Conservation (phyloP, 2,113 vertebrate genomes). For the Platysternon megacephalum region DNA sequence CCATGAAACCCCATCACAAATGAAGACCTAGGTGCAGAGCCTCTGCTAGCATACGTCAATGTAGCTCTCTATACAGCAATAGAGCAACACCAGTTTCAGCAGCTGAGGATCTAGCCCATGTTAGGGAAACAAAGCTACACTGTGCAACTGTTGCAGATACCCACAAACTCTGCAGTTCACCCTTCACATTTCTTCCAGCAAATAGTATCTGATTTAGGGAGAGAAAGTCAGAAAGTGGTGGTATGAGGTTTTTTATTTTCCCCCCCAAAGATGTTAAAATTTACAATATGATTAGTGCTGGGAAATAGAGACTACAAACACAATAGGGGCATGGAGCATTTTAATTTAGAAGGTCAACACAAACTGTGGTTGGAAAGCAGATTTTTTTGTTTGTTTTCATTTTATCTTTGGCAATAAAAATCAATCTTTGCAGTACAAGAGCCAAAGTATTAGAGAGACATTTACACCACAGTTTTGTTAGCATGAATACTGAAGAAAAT, state of each 20-base stretch:
- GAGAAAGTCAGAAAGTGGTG: background rate
- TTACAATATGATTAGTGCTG: slow-evolving; percentile 66
- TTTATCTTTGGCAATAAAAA: slow-evolving; percentile 82
- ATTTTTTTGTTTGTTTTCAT: slow-evolving; percentile 51
- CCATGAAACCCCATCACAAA: slow-evolving; percentile 11
- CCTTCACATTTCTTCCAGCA: slow-evolving; percentile 70
- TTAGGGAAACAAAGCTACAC: slow-evolving; percentile 51
- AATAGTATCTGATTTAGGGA: slow-evolving; percentile 50
- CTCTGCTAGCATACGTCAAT: slow-evolving; percentile 58
- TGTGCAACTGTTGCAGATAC: slow-evolving; percentile 59
- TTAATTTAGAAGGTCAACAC: slow-evolving; percentile 62
- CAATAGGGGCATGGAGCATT: slow-evolving; percentile 32
- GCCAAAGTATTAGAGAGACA: slow-evolving; percentile 74
- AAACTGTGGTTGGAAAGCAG: slow-evolving; percentile 60
- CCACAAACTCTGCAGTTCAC: slow-evolving; percentile 52
- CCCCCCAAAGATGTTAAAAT: slow-evolving; percentile 19
- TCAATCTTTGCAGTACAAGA: slow-evolving; percentile 64
- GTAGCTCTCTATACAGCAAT: background rate
- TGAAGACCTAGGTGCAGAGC: background rate
- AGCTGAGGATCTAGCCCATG: slow-evolving; percentile 34
- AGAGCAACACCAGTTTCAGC: slow-evolving; percentile 37
- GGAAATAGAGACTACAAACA: slow-evolving; percentile 12
- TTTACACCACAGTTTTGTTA: slow-evolving; percentile 67
- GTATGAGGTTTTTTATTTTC: background rate
- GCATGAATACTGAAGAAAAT: slow-evolving; percentile 51